Percentiles rank a stretch among this genome's conserved stretches.
Conservation (phyloP, 2,113 vertebrate species). For the Ictalurus furcatus region DNA sequence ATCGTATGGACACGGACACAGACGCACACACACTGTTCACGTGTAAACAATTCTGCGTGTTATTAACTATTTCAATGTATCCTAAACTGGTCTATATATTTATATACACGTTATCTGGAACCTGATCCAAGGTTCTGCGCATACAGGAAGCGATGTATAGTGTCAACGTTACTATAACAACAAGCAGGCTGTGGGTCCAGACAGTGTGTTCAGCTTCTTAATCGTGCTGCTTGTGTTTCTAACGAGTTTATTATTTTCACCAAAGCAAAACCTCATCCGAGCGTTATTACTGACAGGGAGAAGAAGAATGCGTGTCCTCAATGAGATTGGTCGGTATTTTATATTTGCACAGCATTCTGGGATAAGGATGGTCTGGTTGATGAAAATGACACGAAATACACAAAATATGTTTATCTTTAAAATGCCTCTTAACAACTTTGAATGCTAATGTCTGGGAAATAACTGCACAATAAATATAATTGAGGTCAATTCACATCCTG, state of each 20-base stretch:
- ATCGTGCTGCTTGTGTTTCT: background rate
- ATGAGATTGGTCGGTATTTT: background rate
- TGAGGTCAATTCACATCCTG: background rate
- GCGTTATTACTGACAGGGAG: background rate
- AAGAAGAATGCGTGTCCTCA: too few species aligned
- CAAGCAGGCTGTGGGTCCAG: background rate
- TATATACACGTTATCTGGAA: background rate
- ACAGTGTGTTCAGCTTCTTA: background rate
- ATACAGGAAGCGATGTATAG: background rate
- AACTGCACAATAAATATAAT: background rate
- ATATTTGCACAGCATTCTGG: background rate
- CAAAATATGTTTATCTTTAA: background rate
- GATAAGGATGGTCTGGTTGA: background rate
- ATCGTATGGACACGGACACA: background rate
- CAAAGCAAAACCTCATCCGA: background rate
- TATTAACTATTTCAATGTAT: background rate
- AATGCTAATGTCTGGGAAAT: background rate
- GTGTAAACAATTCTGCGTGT: background rate
- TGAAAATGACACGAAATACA: too few species aligned
- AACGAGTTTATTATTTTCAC: background rate
- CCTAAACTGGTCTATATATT: background rate
- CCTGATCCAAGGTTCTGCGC: background rate
- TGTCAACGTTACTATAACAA: background rate
- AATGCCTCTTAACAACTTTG: background rate
- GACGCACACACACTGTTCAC: background rate